phyloP scores from a whole-genome alignment of 1,140 invertebrate genomes.

The Bradynema listronoti region DNA sequence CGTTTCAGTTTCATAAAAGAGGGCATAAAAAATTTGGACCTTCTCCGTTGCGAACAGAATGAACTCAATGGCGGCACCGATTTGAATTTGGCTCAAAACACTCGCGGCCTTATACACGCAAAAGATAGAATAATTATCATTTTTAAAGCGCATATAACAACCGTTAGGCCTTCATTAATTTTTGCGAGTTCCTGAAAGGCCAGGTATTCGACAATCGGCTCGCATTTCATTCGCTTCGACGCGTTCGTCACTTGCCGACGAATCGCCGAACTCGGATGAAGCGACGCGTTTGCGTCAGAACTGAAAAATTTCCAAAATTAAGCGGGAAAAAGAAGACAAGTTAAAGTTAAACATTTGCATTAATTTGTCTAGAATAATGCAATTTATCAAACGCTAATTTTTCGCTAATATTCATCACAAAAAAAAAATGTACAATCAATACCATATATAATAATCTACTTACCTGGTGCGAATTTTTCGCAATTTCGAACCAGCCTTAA shows the following conservation, averaged over 20 bases:
- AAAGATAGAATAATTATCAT: too few relatives aligned
- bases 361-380: not conserved
- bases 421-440: not conserved
- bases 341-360: not conserved
- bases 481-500: slow-evolving; percentile 36
- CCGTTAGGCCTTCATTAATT: slow-evolving; percentile 49
- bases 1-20: too few relatives aligned
- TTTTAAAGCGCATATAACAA: too few relatives aligned
- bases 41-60: slow-evolving; percentile 25
- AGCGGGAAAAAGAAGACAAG: not conserved
- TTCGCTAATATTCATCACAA: not conserved
- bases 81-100: slow-evolving; percentile 10
- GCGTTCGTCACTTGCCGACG: slow-evolving; percentile 36
- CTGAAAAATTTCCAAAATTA: slow-evolving; percentile 13
- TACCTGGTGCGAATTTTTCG: slow-evolving; percentile 47
- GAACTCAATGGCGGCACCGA: slow-evolving; percentile 37
- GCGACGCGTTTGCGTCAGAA: slow-evolving; percentile 19
- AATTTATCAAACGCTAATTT: not conserved
- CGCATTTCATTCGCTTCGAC: slow-evolving; percentile 10
- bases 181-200: slow-evolving; percentile 46
- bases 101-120: not conserved
- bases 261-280: slow-evolving; percentile 45
- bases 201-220: slow-evolving; percentile 45
- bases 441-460: not conserved
- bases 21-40: too few relatives aligned